phyloP scores from a whole-genome alignment of 2,888 invertebrate genomes.

The Amphipyra tragopoginis region DNA sequence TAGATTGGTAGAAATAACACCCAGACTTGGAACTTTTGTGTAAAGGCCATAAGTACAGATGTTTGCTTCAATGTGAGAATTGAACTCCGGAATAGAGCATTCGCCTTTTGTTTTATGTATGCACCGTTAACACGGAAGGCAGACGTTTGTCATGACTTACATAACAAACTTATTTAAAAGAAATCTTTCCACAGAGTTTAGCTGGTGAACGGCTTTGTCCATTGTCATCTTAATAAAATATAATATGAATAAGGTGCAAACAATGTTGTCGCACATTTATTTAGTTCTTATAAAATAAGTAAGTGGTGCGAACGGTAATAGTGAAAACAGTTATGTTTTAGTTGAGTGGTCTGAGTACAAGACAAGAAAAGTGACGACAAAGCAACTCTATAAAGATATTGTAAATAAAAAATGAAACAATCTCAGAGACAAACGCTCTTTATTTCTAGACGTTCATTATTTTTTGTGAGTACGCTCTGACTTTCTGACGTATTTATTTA shows the following conservation, averaged over 20 bases:
- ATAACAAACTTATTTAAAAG: background rate
- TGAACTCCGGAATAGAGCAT: background rate
- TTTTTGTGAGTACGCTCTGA: conserved; percentile 22
- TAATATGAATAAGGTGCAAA: background rate
- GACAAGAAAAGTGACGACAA: conserved; percentile 27
- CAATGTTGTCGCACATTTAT: conserved; percentile 4
- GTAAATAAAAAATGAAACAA: conserved; percentile 43
- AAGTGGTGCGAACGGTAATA: conserved; percentile 9
- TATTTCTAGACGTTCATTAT: conserved; percentile 42
- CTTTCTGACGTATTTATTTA: conserved; percentile 21
- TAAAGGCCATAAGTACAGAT: background rate
- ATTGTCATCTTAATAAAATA: background rate
- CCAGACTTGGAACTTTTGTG: background rate
- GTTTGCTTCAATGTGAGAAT: background rate
- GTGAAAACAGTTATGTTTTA: conserved; percentile 28
- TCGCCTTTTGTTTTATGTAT: background rate
- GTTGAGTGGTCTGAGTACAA: conserved; percentile 19
- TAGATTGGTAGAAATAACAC: too few relatives aligned
- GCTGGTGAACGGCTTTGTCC: too few relatives aligned
- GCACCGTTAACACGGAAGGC: too few relatives aligned
- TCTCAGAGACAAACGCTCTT: conserved; percentile 29
- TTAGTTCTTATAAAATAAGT: conserved; percentile 1
- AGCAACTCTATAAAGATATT: conserved; percentile 39
- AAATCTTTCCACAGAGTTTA: too few relatives aligned
- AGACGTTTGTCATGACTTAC: background rate